Evolutionary conservation across 92 coral and sea anemone genomes (phyloP), one percentile per base, ranked within the genome.

Genomic region (Zoanthus gigantus): DNA sequence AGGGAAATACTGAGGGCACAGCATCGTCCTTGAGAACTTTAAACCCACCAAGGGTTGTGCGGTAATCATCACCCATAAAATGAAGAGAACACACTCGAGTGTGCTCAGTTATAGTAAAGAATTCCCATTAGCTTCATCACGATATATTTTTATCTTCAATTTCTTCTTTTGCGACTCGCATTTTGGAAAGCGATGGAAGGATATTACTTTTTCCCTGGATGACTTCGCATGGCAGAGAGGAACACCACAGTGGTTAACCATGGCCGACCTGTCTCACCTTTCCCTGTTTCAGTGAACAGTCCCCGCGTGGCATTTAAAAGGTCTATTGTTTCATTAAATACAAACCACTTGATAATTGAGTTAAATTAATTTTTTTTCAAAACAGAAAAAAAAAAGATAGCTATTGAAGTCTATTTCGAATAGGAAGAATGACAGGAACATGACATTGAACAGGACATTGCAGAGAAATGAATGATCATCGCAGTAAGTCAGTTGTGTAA

Each of bases 71-170:
- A 67, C 58, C 53, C 0, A 42, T 82, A 65, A 82, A 82, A 82
- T 82, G 86, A 82, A 82, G 86, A 66, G 86, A 82, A 82, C 75
- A 82, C 74, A 82, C 86, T 82, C 74, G 77, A 60, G 74, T 82
- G 75, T 82, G 86, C 76, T 67, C 76, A 5, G 77, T 82, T 82
- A 82, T 82, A 56, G 30, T 82, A 68, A 82, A 82, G 37, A 82
- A 82, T 82, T 82, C 77, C 58, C 77, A 23, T 23, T 23, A 23
- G 23, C 66, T 11, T 58, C 77, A 82, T 65, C 75, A 82, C 60
- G 37, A 67, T 77, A 9, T 82, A 76, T 76, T 82, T 44, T 82
- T 67, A 66, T 23, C 77, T 65, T 82, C 74, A 17, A 16, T 67
- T 67, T 82, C 75, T 54, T 32, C 50, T 57, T 54, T 81, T 81